These are phyloP conservation scores for Pachyuromys duprasi DNA, from an alignment of 2,797 vertebrate genomes.

Conservation along the genomic window DNA sequence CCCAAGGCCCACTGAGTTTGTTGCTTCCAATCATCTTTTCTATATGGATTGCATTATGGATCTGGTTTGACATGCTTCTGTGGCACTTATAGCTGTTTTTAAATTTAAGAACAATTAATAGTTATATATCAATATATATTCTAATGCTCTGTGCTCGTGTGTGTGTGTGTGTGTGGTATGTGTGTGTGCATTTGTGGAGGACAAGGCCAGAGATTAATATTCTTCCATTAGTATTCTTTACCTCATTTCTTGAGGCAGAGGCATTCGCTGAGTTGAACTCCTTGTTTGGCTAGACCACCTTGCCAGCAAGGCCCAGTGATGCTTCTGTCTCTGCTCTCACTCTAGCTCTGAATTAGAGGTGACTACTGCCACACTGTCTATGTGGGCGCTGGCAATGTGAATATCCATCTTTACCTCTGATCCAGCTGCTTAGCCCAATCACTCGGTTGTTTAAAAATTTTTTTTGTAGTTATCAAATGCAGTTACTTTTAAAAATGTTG, in stretches of 20 bases:
- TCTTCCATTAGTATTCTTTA: not conserved
- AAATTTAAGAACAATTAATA: not conserved
- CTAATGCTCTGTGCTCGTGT: not conserved
- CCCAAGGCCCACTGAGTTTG: not conserved
- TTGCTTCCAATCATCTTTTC: not conserved
- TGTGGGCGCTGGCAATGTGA: not conserved
- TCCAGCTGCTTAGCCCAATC: not conserved
- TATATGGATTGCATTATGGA: not conserved
- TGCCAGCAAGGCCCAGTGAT: not conserved
- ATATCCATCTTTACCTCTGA: not conserved
- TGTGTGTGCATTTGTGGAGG: not conserved
- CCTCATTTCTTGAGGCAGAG: not conserved
- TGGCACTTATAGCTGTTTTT: not conserved
- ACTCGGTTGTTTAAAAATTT: not conserved
- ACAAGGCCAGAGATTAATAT: not conserved
- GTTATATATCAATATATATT: not conserved
- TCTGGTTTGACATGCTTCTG: not conserved
- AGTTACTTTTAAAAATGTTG: not conserved
- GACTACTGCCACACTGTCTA: not conserved
- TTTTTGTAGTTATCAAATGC: not conserved
- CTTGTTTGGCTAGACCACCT: not conserved
- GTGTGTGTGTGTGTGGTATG: not conserved
- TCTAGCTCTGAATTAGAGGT: not conserved
- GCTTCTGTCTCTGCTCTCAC: not conserved
- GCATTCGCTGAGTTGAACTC: not conserved